Percentiles rank a stretch among this genome's conserved stretches.
phyloP scores from a whole-genome alignment of 2,888 invertebrate genomes.

The Pachliopta kotzebuea region DNA sequence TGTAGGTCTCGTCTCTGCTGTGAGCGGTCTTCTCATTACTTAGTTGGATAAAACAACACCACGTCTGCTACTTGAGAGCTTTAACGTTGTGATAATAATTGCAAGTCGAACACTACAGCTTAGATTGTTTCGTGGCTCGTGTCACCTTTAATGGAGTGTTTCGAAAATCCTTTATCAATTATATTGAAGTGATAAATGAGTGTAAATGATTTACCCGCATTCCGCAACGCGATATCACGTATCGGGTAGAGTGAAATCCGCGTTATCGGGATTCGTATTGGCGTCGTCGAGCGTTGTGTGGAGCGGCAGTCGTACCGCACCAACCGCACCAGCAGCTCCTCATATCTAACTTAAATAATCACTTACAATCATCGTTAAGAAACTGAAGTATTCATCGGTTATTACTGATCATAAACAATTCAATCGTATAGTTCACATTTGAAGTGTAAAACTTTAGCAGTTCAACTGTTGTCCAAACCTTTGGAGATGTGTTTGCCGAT shows the following conservation, averaged over 20 bases:
- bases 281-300: no score
- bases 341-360: no score
- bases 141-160: background rate
- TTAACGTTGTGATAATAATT: no score
- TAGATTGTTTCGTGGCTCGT: no score
- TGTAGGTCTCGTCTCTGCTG: no score
- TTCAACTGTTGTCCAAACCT: background rate
- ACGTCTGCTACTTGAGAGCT: no score
- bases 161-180: background rate
- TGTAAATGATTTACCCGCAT: slow-evolving; percentile 10
- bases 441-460: background rate
- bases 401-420: no score
- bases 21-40: no score
- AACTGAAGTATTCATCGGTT: background rate
- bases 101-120: no score
- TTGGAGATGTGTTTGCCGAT: slow-evolving; percentile 38
- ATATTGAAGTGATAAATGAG: background rate
- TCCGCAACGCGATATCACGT: slow-evolving; percentile 21
- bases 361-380: background rate
- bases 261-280: background rate
- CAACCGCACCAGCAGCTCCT: no score
- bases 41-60: no score
- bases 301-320: background rate
- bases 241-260: slow-evolving; percentile 11
- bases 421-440: background rate